These are phyloP conservation scores for Typhlomys cinereus DNA, from an alignment of 2,113 vertebrate species.

Conservation along the genomic window DNA sequence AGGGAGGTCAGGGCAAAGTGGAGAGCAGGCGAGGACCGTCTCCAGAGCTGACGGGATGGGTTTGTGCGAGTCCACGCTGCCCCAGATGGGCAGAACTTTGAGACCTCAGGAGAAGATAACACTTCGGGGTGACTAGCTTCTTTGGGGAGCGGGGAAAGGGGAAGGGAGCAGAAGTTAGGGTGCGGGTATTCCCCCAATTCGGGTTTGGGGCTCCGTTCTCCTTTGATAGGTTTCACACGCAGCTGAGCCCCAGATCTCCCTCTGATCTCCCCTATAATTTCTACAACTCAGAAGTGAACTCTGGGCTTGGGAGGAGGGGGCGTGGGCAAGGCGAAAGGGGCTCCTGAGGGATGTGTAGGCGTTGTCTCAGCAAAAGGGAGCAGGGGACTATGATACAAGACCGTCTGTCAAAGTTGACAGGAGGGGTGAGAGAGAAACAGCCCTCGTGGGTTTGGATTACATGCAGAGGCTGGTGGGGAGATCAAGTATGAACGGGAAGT, in stretches of 20 bases:
- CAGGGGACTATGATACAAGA: too few relatives aligned
- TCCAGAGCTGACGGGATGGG: constrained; percentile 54
- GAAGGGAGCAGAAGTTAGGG: background rate
- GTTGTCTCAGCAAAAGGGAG: background rate
- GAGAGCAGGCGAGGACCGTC: background rate
- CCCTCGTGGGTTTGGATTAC: background rate
- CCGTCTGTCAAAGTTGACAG: too few relatives aligned
- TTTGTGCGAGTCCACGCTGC: constrained; percentile 65
- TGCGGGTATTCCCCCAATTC: background rate
- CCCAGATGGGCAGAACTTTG: constrained; percentile 44
- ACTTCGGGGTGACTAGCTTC: background rate
- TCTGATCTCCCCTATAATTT: too few relatives aligned
- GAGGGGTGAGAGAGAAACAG: too few relatives aligned
- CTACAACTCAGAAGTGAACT: background rate
- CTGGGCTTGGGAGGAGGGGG: background rate
- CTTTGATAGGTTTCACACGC: too few relatives aligned
- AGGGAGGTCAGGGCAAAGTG: background rate
- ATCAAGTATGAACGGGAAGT: background rate
- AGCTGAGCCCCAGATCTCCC: too few relatives aligned
- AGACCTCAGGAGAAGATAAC: constrained; percentile 71
- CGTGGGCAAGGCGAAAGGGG: background rate
- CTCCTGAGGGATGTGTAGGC: background rate
- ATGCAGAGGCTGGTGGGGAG: background rate
- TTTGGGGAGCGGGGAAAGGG: background rate
- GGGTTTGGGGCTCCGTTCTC: too few relatives aligned